Base-by-base conservation (phyloP, 1,140 invertebrate species). In the Leptinotarsa defecta region DNA sequence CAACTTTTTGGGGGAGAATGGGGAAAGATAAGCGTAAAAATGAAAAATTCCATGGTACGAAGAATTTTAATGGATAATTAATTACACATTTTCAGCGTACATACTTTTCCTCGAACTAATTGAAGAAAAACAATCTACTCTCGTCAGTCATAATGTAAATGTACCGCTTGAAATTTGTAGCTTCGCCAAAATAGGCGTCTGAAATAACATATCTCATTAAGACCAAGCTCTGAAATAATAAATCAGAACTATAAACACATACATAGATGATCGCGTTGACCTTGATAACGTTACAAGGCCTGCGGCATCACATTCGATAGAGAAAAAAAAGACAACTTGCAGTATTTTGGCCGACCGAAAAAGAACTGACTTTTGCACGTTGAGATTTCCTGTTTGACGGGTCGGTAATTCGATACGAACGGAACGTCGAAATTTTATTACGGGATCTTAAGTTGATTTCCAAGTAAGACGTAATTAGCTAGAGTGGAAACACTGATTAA, bases 321-420 rank as follows among this genome's bases (percentile, higher is more conserved):
- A 24, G 24, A 65, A 43, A 62, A 69, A 74, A 70, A 70, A 74
- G 52, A 48, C 65, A 34, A 74, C 74, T 64, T 75, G 74, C 74
- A 75, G 64, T 75, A 75, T 75, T 75, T 75, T 75, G 74, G 68
- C 34, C 13, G 52, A 63, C 48, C 65, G 48, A 75, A 75, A 75
- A 71, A 20, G 69, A 75, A 75, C 67, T 64, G 62, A 71, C 68
- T 63, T 48, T 69, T 74, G 64, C 64, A 73, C 27, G 71, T 68
- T 43, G 49, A 73, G 64, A 73, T 76, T 76, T 73, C 70, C 75
- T 73, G 70, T 70, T 76, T 73, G 75, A 76, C 70, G 70, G 75
- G 70, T 73, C 65, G 71, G 57, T 24, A 52, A 69, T 34, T 69
- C 20, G n/a, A 57, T 65, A 2, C 1, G 20, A 34, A 34, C 27